These are phyloP conservation scores for Cataglyphis rosenhaueri DNA, from an alignment of 2,888 invertebrate genomes.

Conservation along the genomic window DNA sequence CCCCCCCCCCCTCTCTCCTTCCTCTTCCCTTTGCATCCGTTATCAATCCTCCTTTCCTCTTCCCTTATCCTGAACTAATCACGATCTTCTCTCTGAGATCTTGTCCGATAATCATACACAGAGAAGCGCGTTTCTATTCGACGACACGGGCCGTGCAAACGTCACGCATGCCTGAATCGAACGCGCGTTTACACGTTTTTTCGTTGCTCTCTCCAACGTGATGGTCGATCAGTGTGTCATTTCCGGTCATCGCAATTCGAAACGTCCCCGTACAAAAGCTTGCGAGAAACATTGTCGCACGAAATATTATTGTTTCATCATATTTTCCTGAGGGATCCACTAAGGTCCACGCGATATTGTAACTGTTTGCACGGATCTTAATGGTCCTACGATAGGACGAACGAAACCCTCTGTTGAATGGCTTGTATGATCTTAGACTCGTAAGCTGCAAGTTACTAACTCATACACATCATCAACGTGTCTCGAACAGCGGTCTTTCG, in stretches of 20 bases:
- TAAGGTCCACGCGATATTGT: not conserved
- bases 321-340: constrained; percentile 37
- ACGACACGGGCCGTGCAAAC: constrained; percentile 12
- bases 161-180: not conserved
- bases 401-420: constrained; percentile 6
- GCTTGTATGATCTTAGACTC: not conserved
- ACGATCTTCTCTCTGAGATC: constrained; percentile 50
- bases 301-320: constrained; percentile 52
- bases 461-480: not conserved
- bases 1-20: constrained; percentile 58
- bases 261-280: constrained; percentile 4
- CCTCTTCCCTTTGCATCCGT: constrained; percentile 24
- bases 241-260: constrained; percentile 24
- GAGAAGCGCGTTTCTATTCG: constrained; percentile 46
- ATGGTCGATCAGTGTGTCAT: constrained; percentile 11
- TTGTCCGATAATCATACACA: constrained; percentile 37
- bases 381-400: not conserved
- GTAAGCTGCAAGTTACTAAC: not conserved
- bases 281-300: constrained; percentile 30
- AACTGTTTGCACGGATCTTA: not conserved
- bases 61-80: constrained; percentile 29
- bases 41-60: not conserved
- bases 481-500: not conserved
- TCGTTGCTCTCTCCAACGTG: constrained; percentile 19
- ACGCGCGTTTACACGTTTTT: constrained; percentile 17